A percentile compares a stretch with the other conserved stretches of the same genome.
Conservation (phyloP, 2,113 vertebrate species). For the Seriola dumerili region DNA sequence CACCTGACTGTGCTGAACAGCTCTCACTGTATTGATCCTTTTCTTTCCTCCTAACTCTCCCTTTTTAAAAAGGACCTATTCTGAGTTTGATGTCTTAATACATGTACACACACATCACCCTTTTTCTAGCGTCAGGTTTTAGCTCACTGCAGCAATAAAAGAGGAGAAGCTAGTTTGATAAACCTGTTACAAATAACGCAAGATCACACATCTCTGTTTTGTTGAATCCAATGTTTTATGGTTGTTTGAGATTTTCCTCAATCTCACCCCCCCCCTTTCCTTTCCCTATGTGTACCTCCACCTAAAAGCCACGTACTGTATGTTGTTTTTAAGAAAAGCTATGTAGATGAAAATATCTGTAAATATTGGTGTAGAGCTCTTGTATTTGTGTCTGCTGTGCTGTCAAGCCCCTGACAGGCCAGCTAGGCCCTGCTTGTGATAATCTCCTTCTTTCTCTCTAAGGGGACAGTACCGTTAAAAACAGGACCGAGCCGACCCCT, state of each 20-base stretch:
- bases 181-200: background rate
- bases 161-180: background rate
- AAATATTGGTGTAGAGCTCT: slow-evolving; percentile 60
- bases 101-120: background rate
- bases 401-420: slow-evolving; percentile 60
- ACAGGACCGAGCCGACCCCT: slow-evolving; percentile 87
- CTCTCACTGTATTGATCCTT: slow-evolving; percentile 50
- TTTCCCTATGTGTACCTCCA: slow-evolving; percentile 39
- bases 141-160: background rate
- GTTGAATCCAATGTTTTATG: slow-evolving; percentile 7
- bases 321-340: slow-evolving; percentile 43
- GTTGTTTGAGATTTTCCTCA: slow-evolving; percentile 29
- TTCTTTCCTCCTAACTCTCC: slow-evolving; percentile 38
- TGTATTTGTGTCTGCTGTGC: slow-evolving; percentile 73
- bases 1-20: slow-evolving; percentile 56
- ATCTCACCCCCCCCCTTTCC: slow-evolving; percentile 16
- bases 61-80: slow-evolving; percentile 71
- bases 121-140: slow-evolving; percentile 6
- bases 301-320: slow-evolving; percentile 15
- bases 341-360: slow-evolving; percentile 53
- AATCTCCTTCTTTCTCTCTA: slow-evolving; percentile 86
- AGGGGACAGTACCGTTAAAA: slow-evolving; percentile 88
- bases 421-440: slow-evolving; percentile 74
- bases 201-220: background rate
- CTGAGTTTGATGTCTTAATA: slow-evolving; percentile 68